These are phyloP conservation scores for Geotrupes spiniger DNA, from an alignment of 2,888 invertebrate species.

Conservation along the genomic window DNA sequence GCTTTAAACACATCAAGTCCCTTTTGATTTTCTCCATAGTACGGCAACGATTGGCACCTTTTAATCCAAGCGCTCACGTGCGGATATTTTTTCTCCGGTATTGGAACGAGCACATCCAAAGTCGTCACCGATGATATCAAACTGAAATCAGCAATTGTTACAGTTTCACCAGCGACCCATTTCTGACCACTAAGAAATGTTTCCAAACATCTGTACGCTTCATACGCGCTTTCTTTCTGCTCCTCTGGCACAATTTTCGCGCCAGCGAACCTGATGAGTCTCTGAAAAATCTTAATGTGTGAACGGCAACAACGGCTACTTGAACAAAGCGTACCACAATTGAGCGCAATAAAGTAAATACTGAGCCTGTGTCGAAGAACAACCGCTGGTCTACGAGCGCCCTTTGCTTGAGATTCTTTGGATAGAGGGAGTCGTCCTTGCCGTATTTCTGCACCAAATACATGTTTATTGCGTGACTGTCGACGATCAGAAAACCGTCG, in stretches of 20 bases:
- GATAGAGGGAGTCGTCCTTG: constrained; percentile 55
- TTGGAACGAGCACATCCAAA: constrained; percentile 38
- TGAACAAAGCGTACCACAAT: constrained; percentile 47
- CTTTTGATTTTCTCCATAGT: constrained; percentile 25
- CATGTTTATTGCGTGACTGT: constrained; percentile 54
- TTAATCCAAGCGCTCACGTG: constrained; percentile 40
- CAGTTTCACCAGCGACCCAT: constrained; percentile 53
- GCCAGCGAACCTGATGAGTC: constrained; percentile 37
- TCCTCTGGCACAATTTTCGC: constrained; percentile 16
- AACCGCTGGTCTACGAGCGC: constrained; percentile 57
- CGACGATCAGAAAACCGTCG: constrained; percentile 53
- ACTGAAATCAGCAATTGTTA: constrained; percentile 57
- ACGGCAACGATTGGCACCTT: constrained; percentile 36
- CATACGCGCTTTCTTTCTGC: constrained; percentile 23
- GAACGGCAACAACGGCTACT: too few species aligned
- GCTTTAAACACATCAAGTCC: too few species aligned
- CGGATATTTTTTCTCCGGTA: constrained; percentile 40
- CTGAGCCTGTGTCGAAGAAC: constrained; percentile 54
- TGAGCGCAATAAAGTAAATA: constrained; percentile 51
- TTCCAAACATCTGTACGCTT: constrained; percentile 53
- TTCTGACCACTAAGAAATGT: constrained; percentile 49
- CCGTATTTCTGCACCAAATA: constrained; percentile 57
- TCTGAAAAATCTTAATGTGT: constrained; percentile 39
- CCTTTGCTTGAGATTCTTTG: constrained; percentile 53
- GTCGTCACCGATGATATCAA: constrained; percentile 45